Percentiles rank a stretch among this genome's conserved stretches.
phyloP scores from a whole-genome alignment of 2,113 vertebrate species.

The Toxostoma redivivum region DNA sequence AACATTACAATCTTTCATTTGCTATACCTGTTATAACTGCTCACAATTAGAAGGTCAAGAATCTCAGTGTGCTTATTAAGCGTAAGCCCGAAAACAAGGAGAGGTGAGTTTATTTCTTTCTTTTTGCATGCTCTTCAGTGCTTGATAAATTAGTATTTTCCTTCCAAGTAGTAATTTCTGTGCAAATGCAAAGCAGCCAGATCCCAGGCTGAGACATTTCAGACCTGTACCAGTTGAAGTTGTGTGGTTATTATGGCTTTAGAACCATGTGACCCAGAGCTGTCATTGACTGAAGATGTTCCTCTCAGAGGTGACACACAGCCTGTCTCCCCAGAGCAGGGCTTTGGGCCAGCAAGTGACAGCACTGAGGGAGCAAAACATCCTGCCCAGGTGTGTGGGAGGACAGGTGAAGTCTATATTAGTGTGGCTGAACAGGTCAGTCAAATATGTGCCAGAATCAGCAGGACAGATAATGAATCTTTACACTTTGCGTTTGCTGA shows the following conservation, averaged over 20 bases:
- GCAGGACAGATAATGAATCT: neutral
- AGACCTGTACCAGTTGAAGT: neutral
- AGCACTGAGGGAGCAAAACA: neutral
- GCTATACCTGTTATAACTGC: neutral
- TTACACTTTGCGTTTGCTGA: neutral
- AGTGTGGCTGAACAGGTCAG: neutral
- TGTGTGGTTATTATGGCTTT: neutral
- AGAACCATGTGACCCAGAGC: neutral
- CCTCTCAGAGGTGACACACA: neutral
- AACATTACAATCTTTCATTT: neutral
- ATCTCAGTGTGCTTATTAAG: neutral
- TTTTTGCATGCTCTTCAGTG: neutral
- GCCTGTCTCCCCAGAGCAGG: neutral
- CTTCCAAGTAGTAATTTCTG: neutral
- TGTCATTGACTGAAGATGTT: neutral
- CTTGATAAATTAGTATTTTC: neutral
- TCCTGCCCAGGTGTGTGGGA: neutral
- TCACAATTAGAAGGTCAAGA: neutral
- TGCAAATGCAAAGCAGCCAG: neutral
- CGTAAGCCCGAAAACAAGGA: neutral
- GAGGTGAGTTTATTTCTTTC: rapidly evolving
- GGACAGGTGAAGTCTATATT: neutral
- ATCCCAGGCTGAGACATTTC: neutral
- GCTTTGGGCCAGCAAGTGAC: neutral
- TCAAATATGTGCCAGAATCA: neutral